Evolutionary conservation across 1,140 invertebrate species (phyloP).

Genomic region (Amphibalanus amphitrite): DNA sequence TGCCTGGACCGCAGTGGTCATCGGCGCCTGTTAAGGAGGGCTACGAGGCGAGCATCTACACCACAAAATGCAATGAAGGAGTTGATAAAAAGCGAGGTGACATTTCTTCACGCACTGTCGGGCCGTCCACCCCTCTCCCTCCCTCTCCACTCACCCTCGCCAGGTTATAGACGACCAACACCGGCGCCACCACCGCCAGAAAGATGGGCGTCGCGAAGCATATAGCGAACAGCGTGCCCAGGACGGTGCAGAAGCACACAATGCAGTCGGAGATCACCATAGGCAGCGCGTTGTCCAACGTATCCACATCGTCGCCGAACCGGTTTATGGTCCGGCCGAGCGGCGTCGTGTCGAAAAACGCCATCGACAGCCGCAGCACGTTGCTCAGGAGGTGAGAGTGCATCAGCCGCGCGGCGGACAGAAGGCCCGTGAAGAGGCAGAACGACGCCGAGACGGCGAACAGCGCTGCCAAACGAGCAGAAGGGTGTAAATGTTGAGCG

Average conservation of each 20-base stretch:
- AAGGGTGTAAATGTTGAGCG: too few species aligned
- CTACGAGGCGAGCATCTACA: too few species aligned
- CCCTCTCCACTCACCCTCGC: slow-evolving; percentile 35
- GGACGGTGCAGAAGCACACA: too few species aligned
- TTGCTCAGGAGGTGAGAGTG: slow-evolving; percentile 46
- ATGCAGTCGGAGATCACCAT: slow-evolving; percentile 39
- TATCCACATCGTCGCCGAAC: slow-evolving; percentile 68
- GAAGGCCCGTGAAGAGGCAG: slow-evolving; percentile 31
- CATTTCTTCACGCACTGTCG: too few species aligned
- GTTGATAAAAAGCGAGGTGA: too few species aligned
- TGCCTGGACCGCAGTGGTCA: too few species aligned
- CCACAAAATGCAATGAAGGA: too few species aligned
- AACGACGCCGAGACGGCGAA: slow-evolving; percentile 25
- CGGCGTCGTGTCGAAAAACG: slow-evolving; percentile 74
- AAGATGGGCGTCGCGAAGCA: slow-evolving; percentile 35
- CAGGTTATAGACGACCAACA: slow-evolving; percentile 35
- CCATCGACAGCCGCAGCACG: slow-evolving; percentile 44
- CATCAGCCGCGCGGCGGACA: slow-evolving; percentile 44
- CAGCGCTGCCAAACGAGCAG: too few species aligned
- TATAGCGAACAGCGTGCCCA: slow-evolving; percentile 35
- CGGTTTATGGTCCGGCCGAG: too few species aligned
- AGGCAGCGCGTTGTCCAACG: slow-evolving; percentile 53
- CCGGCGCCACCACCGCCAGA: slow-evolving; percentile 33
- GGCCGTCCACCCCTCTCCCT: too few species aligned
- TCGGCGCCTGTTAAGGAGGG: too few species aligned